These are phyloP conservation scores for Luehdorfia chinensis DNA, from an alignment of 1,140 invertebrate species.

Conservation along the genomic window DNA sequence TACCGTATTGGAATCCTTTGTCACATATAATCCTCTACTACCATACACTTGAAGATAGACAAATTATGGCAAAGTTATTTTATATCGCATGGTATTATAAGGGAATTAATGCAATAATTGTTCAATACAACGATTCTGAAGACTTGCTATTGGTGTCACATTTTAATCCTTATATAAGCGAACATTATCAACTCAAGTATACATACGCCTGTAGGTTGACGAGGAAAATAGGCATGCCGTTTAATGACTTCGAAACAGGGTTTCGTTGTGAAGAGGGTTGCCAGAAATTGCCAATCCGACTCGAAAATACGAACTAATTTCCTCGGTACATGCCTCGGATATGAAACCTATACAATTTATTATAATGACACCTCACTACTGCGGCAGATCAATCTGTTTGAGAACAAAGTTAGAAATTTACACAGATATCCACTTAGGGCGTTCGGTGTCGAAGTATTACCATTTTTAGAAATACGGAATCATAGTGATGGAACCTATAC, in stretches of 20 bases:
- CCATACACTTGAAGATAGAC: conserved; percentile 26
- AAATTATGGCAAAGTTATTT: conserved; percentile 44
- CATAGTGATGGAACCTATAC: conserved; percentile 36
- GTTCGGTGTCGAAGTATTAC: conserved; percentile 42
- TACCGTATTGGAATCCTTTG: conserved; percentile 54
- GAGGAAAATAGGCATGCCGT: conserved; percentile 43
- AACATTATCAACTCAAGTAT: conserved; percentile 38
- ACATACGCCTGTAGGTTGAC: conserved; percentile 50
- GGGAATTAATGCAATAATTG: conserved; percentile 43
- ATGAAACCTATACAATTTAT: conserved; percentile 31
- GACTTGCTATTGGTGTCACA: conserved; percentile 32
- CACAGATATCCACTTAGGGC: conserved; percentile 46
- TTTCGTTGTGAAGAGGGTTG: conserved; percentile 52
- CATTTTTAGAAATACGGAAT: conserved; percentile 50
- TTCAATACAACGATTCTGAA: conserved; percentile 39
- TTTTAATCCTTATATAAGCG: conserved; percentile 47
- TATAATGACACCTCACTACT: conserved; percentile 29
- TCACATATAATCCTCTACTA: conserved; percentile 51
- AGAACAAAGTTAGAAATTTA: conserved; percentile 52
- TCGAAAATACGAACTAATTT: conserved; percentile 44
- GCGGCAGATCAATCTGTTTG: conserved; percentile 37
- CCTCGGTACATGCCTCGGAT: conserved; percentile 61
- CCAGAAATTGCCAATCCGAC: conserved; percentile 43
- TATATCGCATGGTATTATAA: conserved; percentile 56
- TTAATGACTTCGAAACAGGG: conserved; percentile 34